Percentiles rank a stretch among this genome's conserved stretches.
phyloP scores from a whole-genome alignment of 2,797 vertebrate species.

The Platalea minor region DNA sequence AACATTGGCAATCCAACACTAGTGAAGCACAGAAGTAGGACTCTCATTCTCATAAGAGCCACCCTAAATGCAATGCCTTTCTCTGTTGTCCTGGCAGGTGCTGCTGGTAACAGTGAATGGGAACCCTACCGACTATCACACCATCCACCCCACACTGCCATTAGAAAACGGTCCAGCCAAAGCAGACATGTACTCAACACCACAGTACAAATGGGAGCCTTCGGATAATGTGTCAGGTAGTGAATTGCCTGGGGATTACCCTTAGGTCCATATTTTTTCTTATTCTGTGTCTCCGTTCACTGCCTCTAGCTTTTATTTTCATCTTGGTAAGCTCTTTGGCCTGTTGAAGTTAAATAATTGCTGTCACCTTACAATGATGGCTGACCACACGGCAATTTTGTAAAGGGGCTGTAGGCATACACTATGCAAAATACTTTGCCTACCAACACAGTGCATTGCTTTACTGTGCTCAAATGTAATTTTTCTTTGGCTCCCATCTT shows the following conservation, averaged over 20 bases:
- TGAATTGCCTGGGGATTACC: background rate
- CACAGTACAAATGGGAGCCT: slow-evolving; percentile 89
- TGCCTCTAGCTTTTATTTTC: background rate
- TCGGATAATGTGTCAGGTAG: slow-evolving; percentile 77
- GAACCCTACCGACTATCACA: slow-evolving; percentile 88
- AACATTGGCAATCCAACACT: background rate
- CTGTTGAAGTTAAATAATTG: background rate
- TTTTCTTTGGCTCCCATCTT: background rate
- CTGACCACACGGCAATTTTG: background rate
- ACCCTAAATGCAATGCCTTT: background rate
- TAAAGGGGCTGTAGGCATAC: background rate
- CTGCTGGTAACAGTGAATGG: slow-evolving; percentile 87
- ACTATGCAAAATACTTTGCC: background rate
- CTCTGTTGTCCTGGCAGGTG: slow-evolving; percentile 67
- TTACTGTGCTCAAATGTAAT: background rate
- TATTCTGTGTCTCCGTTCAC: background rate
- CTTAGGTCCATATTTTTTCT: background rate
- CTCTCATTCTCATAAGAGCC: background rate
- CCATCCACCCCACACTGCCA: slow-evolving; percentile 75
- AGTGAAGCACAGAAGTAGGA: background rate
- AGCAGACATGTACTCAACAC: slow-evolving; percentile 88
- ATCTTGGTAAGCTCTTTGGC: background rate
- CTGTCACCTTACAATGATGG: background rate
- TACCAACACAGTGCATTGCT: background rate
- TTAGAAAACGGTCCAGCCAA: slow-evolving; percentile 88